Conservation (phyloP, 2,113 vertebrate genomes). For the Scomber japonicus region DNA sequence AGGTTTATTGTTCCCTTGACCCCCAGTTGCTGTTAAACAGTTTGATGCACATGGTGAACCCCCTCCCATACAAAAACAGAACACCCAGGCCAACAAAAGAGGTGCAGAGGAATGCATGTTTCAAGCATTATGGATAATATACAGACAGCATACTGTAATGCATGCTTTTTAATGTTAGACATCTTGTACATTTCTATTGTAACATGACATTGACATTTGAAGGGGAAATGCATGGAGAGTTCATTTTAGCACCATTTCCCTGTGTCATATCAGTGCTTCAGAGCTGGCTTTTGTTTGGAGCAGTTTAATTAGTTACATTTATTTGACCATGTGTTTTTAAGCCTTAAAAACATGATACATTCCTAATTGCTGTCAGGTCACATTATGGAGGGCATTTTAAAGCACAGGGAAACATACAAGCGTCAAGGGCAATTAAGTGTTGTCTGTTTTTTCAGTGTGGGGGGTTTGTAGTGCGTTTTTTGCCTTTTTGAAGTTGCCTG, state of each 20-base stretch:
- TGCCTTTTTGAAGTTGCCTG: conserved; percentile 33
- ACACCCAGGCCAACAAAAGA: neutral
- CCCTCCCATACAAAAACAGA: neutral
- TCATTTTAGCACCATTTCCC: neutral
- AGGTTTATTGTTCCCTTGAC: conserved; percentile 18
- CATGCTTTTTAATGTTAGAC: neutral
- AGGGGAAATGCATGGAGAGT: neutral
- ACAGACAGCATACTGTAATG: neutral
- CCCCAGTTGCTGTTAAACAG: conserved; percentile 1
- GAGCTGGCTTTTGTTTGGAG: conserved; percentile 1
- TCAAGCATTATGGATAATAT: neutral
- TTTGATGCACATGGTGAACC: neutral
- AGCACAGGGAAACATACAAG: neutral
- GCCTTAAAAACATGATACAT: neutral
- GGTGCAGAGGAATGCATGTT: neutral
- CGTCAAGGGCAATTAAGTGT: conserved; percentile 27
- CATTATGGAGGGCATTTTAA: neutral
- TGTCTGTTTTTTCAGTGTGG: neutral
- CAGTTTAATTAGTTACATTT: neutral
- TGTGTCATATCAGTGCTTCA: neutral
- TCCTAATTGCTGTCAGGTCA: conserved; percentile 8
- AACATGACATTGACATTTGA: neutral
- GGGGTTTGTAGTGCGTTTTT: neutral
- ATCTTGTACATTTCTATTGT: neutral
- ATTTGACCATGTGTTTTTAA: neutral